Base-by-base conservation (phyloP, 1,140 invertebrate species). In the Myzus persicae region DNA sequence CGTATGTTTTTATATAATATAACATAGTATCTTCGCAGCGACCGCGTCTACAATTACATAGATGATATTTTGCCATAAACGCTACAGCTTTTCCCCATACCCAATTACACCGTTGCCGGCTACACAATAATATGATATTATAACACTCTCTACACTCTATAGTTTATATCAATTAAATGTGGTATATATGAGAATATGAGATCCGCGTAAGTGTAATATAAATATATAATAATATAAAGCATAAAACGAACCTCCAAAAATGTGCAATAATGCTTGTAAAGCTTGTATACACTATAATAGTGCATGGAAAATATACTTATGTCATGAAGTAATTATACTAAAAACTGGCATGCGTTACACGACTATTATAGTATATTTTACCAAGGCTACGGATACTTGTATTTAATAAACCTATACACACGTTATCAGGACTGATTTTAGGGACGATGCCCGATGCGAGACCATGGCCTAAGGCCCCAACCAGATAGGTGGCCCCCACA, bases 381-480 rank as follows among this genome's bases (percentile, higher is more conserved):
- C 59, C 2, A 67, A 0, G 59, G 1, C 31, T 67, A n/a, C 2
- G 14, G 46, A 51, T 67, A 67, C n/a, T n/a, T 76, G 31, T 11
- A 76, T n/a, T 20, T 76, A 18, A n/a, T 76, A 76, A 18, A 2
- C 14, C 11, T 67, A 67, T 76, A 20, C 31, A 76, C 14, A 18
- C 2, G 4, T n/a, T 76, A 76, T 76, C 31, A 76, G n/a, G 18
- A 36, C 14, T 1, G 14, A 76, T 76, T n/a, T 31, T 76, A 11
- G 14, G 22, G 14, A 22, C 0, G 59, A n/a, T 14, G 4, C 0
- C 5, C 0, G 59, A n/a, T 14, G 4, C 0, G 0, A 14, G 31
- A 59, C 26, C 54, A 9, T 54, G 8, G 7, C 51, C 54, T 3
- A 22, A 51, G 6, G 20, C 1, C 20, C 0, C 7, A 67, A 31